Evolutionary conservation across 2,888 invertebrate species (phyloP).

Genomic region (Apotomis betuletana): DNA sequence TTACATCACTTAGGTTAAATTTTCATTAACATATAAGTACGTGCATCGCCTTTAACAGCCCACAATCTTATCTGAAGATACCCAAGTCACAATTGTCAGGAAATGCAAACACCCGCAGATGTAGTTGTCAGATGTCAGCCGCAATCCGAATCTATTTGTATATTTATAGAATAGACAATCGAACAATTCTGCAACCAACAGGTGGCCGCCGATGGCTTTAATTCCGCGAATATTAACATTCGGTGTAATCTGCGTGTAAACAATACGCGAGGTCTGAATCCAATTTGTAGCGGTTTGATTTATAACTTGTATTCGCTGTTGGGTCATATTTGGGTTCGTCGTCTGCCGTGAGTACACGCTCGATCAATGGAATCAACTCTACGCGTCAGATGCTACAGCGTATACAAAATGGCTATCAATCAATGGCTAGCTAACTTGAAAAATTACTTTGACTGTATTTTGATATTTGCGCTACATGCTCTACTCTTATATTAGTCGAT

Average conservation of each 20-base stretch:
- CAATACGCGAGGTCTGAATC: slow-evolving; percentile 19
- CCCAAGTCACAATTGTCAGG: too few relatives aligned
- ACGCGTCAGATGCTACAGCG: background rate
- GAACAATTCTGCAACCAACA: slow-evolving; percentile 22
- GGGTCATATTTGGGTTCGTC: slow-evolving; percentile 8
- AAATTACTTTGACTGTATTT: too few relatives aligned
- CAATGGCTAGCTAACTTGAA: too few relatives aligned
- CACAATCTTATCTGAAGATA: too few relatives aligned
- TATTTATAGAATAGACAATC: slow-evolving; percentile 35
- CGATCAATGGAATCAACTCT: background rate
- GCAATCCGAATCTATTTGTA: slow-evolving; percentile 16
- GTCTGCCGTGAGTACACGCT: background rate
- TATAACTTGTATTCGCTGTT: slow-evolving; percentile 15
- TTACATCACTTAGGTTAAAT: too few relatives aligned
- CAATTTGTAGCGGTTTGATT: slow-evolving; percentile 20
- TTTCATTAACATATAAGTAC: too few relatives aligned
- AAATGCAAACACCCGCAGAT: background rate
- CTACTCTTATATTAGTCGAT: too few relatives aligned
- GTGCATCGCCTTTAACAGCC: too few relatives aligned
- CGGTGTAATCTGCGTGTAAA: slow-evolving; percentile 18
- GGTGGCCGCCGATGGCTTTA: slow-evolving; percentile 30
- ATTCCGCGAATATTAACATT: slow-evolving; percentile 37
- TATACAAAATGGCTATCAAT: too few relatives aligned
- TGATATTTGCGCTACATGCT: too few relatives aligned
- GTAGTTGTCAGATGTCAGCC: background rate